Evolutionary conservation across 2,113 vertebrate genomes (phyloP).

Genomic region (Colinus virginianus): DNA sequence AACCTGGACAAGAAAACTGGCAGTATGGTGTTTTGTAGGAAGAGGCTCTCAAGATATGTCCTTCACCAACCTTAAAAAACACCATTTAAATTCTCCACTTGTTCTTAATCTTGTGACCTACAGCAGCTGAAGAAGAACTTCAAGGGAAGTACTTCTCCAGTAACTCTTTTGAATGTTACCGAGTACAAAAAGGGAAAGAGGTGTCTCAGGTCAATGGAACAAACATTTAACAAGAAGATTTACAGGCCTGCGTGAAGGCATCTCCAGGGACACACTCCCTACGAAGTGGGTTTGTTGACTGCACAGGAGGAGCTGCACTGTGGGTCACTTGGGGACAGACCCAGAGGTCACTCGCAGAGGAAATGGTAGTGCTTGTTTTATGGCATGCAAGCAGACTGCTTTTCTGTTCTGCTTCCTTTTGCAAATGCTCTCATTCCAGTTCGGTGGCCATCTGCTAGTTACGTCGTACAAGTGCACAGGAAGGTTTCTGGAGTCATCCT

Average conservation of each 20-base stretch:
- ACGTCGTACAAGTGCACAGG: neutral
- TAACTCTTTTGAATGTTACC: neutral
- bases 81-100: neutral
- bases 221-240: neutral
- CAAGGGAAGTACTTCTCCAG: neutral
- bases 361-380: neutral
- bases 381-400: neutral
- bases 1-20: neutral
- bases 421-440: neutral
- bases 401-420: neutral
- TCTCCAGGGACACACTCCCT: neutral
- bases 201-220: rapidly evolving
- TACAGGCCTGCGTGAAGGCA: neutral
- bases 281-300: neutral
- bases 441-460: neutral
- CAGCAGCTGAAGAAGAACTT: neutral
- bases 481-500: neutral
- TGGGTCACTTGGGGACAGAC: rapidly evolving
- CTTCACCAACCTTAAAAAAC: neutral
- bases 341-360: neutral
- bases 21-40: neutral
- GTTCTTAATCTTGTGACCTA: neutral
- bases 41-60: neutral
- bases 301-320: neutral
- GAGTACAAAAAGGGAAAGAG: neutral